These are phyloP conservation scores for Drosophila serrata DNA, from an alignment of 1,140 invertebrate species.

Conservation along the genomic window DNA sequence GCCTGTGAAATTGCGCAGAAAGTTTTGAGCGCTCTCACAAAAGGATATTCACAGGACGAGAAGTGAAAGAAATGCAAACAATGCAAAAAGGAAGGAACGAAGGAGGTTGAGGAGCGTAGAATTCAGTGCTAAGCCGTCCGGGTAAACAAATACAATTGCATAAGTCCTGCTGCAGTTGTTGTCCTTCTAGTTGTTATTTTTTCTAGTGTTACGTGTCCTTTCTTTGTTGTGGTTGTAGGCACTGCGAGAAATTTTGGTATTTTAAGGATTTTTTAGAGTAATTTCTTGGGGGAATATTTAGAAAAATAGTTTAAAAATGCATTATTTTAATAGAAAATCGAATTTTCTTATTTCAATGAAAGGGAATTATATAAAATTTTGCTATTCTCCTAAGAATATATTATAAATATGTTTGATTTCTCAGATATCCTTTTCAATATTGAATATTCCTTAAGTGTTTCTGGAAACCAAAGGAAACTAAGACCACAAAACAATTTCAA, in stretches of 20 bases:
- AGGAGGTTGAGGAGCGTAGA: constrained; percentile 11
- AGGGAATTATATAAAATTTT: too few relatives aligned
- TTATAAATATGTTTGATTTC: too few relatives aligned
- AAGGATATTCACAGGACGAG: constrained; percentile 24
- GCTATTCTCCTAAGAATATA: too few relatives aligned
- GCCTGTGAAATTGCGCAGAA: constrained; percentile 75
- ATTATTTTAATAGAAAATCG: background rate
- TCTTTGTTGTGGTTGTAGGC: constrained; percentile 20
- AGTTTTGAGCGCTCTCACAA: constrained; percentile 35
- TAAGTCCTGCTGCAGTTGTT: constrained; percentile 64
- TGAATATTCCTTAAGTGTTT: too few relatives aligned
- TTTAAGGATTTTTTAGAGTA: background rate
- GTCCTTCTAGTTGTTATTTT: constrained; percentile 35
- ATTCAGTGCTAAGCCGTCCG: constrained; percentile 43
- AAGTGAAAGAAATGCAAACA: constrained; percentile 67
- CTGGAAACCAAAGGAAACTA: background rate
- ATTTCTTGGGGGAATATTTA: too few relatives aligned
- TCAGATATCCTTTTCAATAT: too few relatives aligned
- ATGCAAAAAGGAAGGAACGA: constrained; percentile 19
- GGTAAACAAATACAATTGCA: constrained; percentile 79
- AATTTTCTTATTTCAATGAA: too few relatives aligned
- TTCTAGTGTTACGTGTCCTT: constrained; percentile 33
- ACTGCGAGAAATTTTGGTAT: background rate
- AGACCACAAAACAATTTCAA: background rate
- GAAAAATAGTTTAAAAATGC: accelerated